These are phyloP conservation scores for Gallinago undulata DNA, from an alignment of 2,113 vertebrate species.

Conservation along the genomic window DNA sequence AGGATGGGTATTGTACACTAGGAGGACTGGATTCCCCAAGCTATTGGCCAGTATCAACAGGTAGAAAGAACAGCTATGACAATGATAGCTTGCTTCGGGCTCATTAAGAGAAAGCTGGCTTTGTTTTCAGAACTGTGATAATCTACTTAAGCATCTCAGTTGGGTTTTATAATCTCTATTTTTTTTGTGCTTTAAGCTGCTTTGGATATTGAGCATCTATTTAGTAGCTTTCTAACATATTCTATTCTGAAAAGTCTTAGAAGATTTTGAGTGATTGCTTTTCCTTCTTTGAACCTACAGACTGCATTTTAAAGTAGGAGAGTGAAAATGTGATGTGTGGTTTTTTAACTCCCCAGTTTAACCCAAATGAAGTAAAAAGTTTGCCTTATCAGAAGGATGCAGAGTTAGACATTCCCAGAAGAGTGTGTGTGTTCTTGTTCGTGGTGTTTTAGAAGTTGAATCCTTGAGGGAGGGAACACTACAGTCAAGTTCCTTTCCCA, in stretches of 20 bases:
- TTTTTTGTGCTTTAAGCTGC: background rate
- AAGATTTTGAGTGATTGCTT: conserved; percentile 19
- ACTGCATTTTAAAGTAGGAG: conserved; percentile 19
- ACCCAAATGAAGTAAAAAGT: conserved; percentile 13
- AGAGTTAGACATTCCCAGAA: conserved; percentile 33
- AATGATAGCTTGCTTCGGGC: background rate
- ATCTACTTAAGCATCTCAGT: background rate
- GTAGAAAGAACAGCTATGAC: background rate
- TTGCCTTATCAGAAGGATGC: conserved; percentile 25
- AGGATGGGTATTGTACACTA: background rate
- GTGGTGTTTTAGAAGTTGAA: conserved; percentile 14
- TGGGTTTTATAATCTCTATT: background rate
- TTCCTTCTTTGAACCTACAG: conserved; percentile 24
- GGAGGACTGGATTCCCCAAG: background rate
- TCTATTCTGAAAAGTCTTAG: background rate
- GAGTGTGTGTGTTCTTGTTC: background rate
- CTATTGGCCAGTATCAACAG: background rate
- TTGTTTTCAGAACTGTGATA: background rate
- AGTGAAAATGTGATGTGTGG: conserved; percentile 7
- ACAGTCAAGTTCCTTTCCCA: conserved; percentile 26
- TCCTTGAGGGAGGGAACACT: background rate
- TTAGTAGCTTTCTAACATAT: background rate
- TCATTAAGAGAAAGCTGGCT: background rate
- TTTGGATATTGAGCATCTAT: background rate
- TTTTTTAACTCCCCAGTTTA: conserved; percentile 39